phyloP scores from a whole-genome alignment of 1,140 invertebrate species.

The Musca vetustissima region DNA sequence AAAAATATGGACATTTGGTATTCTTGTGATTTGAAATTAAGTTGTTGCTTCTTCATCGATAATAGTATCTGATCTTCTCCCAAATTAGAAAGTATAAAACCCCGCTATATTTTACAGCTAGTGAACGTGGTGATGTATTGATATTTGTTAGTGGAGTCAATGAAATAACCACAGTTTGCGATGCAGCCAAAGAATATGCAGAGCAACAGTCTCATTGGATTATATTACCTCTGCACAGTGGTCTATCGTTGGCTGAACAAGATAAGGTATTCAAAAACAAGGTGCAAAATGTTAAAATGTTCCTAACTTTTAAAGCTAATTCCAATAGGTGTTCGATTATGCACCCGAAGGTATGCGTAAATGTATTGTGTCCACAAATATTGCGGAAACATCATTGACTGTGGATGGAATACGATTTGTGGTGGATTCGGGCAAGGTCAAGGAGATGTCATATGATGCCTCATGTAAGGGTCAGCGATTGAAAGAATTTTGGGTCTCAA shows the following conservation, averaged over 20 bases:
- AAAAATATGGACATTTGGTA: no score
- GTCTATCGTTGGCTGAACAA: conserved; percentile 90
- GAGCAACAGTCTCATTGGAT: conserved; percentile 87
- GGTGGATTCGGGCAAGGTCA: conserved; percentile 94
- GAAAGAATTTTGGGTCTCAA: conserved; percentile 96
- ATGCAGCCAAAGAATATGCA: conserved; percentile 84
- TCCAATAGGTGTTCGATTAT: conserved; percentile 88
- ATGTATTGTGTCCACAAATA: conserved; percentile 98
- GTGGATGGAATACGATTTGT: conserved; percentile 99
- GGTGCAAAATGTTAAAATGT: background rate
- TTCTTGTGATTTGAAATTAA: no score
- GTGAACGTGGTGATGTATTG: conserved; percentile 91
- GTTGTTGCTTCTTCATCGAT: no score
- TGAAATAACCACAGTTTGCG: conserved; percentile 90
- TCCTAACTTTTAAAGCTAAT: conserved; percentile 23
- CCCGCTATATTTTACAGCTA: no score
- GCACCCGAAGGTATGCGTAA: conserved; percentile 94
- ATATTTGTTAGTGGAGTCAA: conserved; percentile 96
- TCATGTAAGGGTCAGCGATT: conserved; percentile 83
- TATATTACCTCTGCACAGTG: conserved; percentile 91
- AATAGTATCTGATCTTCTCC: no score
- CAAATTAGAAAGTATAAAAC: no score
- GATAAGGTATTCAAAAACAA: conserved; percentile 73
- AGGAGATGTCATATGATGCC: conserved; percentile 95
- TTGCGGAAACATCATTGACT: conserved; percentile 98